These are phyloP conservation scores for Rhinoderma darwinii DNA, from an alignment of 2,113 vertebrate genomes.

Conservation along the genomic window DNA sequence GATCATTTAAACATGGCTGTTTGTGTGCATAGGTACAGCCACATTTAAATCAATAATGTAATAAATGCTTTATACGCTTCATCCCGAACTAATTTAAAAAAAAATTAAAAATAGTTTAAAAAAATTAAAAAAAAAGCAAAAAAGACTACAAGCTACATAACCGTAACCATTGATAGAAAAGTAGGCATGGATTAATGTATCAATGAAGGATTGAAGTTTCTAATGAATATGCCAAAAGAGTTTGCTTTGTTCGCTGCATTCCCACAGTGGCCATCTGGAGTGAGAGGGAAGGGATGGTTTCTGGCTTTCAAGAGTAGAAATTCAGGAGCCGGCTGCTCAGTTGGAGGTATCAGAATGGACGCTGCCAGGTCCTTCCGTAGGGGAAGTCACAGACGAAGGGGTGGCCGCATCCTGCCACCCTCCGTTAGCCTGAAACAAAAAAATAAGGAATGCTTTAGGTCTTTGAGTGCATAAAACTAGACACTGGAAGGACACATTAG, in stretches of 20 bases:
- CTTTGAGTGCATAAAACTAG: not conserved
- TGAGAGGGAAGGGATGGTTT: conserved; percentile 61
- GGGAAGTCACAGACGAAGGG: conserved; percentile 98
- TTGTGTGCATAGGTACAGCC: conserved; percentile 48
- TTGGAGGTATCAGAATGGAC: conserved; percentile 99
- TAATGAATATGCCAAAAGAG: conserved; percentile 44
- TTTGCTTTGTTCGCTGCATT: conserved; percentile 47
- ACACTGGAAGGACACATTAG: too few species aligned
- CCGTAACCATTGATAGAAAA: conserved; percentile 2
- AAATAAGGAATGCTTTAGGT: conserved; percentile 49
- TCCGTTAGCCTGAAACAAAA: conserved; percentile 88
- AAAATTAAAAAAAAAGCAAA: not conserved
- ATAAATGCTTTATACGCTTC: not conserved
- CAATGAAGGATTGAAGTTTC: conserved; percentile 19
- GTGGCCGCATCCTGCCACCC: conserved; percentile 98
- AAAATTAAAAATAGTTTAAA: not conserved
- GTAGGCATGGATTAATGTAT: conserved; percentile 19
- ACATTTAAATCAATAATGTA: conserved; percentile 27
- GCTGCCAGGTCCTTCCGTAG: conserved; percentile 99
- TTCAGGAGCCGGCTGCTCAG: conserved; percentile 86
- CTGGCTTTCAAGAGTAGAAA: conserved; percentile 74
- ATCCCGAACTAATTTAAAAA: conserved; percentile 5
- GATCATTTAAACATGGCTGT: conserved; percentile 47
- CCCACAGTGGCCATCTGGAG: conserved; percentile 57
- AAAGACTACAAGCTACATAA: conserved; percentile 13